Base-by-base conservation (phyloP, 2,888 invertebrate species). In the Drosophila greeni region DNA sequence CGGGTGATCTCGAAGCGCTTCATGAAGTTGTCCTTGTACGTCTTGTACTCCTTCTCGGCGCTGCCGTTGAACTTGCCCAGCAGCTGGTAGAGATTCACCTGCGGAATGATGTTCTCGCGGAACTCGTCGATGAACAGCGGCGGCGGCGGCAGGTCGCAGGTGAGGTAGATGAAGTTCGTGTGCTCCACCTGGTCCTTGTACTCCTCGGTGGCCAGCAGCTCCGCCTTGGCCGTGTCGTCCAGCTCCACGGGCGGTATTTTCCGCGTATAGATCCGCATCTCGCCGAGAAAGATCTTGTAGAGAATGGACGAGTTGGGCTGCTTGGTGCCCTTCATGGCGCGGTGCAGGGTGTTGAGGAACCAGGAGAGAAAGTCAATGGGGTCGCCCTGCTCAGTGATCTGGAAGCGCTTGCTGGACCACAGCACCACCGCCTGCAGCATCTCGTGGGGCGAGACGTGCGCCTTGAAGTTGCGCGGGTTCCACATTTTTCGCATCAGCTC, bases 401-500 rank as follows among this genome's bases (percentile, higher is more conserved):
- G 99, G 87, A 99, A 99, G 74, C 94, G 92, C 87, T 99, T 98
- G 88, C 95, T 95, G 85, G 98, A 97, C 95, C 97, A 97, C 70
- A 99, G 90, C 5, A 99, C 97, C 24, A 98, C 97, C 47, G 99
- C 97, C 86, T 99, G 99, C 24, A 99, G 90, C 99, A 99, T 99
- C 91, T 99, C 99, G 87, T 99, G 99, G 0, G 99, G 99, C 20
- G 98, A 98, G 0, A 99, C 99, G 86, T 99, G 99, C 0, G 99
- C 96, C 89, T 99, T 99, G 87, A 99, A 99, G 85, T 99, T 99
- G 39, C 97, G 91, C 0, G 99, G 98, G 89, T 99, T 99, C 99
- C 99, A 99, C 80, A 99, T 90, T 88, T 99, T 99, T 18, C 99
- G 91, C 90, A 99, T 92, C 29, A 99, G 90, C 87, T 99, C 99